A percentile compares a stretch with the other conserved stretches of the same genome.
Evolutionary conservation across 2,113 vertebrate species (phyloP).

Genomic region (Sapajus apella): DNA sequence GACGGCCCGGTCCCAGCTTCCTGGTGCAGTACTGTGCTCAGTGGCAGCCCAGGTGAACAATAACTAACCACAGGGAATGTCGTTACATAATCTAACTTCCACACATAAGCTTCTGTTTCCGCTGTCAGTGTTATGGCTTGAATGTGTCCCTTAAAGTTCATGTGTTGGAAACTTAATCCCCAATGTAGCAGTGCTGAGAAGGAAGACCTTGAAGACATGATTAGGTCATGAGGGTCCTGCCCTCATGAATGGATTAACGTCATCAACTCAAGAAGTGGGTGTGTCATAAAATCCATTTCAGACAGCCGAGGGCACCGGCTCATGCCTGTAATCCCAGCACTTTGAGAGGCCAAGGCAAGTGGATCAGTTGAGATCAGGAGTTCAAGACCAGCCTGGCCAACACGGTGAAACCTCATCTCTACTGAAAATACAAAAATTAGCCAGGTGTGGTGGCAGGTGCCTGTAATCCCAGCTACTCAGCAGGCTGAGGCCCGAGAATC

Average conservation of each 20-base stretch:
- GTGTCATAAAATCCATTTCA: too few relatives aligned
- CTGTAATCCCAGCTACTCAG: too few relatives aligned
- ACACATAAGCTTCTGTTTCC: not conserved
- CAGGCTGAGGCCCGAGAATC: too few relatives aligned
- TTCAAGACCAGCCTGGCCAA: too few relatives aligned
- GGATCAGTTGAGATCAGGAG: too few relatives aligned
- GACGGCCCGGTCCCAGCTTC: not conserved
- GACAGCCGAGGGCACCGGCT: too few relatives aligned
- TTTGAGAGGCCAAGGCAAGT: too few relatives aligned
- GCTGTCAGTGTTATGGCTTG: not conserved
- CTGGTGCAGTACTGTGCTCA: not conserved
- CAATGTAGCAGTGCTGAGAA: not conserved
- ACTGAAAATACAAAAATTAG: too few relatives aligned
- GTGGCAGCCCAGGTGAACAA: not conserved
- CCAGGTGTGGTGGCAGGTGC: too few relatives aligned
- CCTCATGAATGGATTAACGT: not conserved
- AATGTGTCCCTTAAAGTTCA: not conserved
- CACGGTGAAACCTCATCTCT: too few relatives aligned
- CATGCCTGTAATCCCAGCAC: too few relatives aligned
- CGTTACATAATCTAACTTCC: not conserved
- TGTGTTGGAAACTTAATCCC: not conserved
- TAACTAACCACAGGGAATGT: not conserved
- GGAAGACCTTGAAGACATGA: not conserved
- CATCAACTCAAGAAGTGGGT: not conserved
- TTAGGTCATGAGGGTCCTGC: not conserved